Evolutionary conservation across 2,888 invertebrate genomes (phyloP).

Genomic region (Deroplatys truncata): DNA sequence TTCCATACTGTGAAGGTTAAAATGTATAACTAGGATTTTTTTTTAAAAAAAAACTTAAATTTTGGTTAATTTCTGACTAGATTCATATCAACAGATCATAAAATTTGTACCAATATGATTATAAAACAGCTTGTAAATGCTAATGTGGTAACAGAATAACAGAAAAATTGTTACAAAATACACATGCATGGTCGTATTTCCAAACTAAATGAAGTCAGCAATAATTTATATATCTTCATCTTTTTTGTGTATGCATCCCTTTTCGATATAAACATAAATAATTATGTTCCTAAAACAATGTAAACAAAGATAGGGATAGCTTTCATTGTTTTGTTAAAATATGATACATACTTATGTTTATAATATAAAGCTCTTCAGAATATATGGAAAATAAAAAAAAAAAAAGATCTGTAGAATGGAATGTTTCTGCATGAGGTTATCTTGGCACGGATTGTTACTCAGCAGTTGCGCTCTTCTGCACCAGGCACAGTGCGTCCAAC

Average conservation of each 20-base stretch:
- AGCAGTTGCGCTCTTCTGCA: slow-evolving; percentile 37
- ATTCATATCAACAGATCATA: not conserved
- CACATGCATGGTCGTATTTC: not conserved
- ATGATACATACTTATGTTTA: not conserved
- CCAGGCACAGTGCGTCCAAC: slow-evolving; percentile 40
- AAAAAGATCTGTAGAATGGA: not conserved
- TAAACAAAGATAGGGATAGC: not conserved
- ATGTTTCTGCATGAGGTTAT: not conserved
- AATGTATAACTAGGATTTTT: not conserved
- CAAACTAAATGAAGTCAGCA: not conserved
- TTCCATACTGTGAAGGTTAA: not conserved
- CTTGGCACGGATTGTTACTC: slow-evolving; percentile 16
- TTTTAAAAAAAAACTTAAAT: not conserved
- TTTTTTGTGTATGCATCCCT: not conserved
- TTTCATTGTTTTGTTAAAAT: not conserved
- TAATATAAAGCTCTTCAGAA: not conserved
- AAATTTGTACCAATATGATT: not conserved
- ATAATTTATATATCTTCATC: not conserved
- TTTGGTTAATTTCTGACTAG: not conserved
- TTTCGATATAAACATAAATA: not conserved
- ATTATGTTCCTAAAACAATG: not conserved
- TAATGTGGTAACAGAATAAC: not conserved
- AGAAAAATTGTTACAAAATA: not conserved
- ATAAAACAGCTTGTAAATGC: not conserved
- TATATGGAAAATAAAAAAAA: not conserved